phyloP scores from a whole-genome alignment of 2,797 vertebrate species.

The Huso huso region DNA sequence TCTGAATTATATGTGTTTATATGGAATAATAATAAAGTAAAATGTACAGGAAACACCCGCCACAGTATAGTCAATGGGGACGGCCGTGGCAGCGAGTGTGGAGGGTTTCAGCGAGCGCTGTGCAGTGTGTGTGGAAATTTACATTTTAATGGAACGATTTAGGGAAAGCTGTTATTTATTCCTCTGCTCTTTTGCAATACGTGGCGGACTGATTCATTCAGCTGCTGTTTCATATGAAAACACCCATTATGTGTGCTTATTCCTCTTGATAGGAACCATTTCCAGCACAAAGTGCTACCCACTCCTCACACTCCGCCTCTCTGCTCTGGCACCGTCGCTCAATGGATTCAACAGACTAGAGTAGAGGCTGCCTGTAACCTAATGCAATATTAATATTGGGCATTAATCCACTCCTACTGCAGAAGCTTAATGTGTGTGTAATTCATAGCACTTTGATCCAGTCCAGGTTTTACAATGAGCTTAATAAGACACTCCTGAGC shows the following conservation, averaged over 20 bases:
- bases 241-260: background rate
- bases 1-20: background rate
- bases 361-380: background rate
- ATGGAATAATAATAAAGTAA: background rate
- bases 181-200: background rate
- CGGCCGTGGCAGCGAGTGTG: background rate
- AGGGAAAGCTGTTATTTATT: constrained; percentile 9
- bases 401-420: background rate
- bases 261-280: background rate
- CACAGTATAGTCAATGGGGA: no score
- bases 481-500: no score
- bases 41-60: no score
- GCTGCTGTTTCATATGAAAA: background rate
- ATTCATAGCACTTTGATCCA: background rate
- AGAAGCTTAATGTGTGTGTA: background rate
- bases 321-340: no score
- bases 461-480: no score
- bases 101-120: background rate
- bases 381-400: background rate
- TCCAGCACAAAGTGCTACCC: background rate
- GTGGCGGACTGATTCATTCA: background rate
- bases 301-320: no score
- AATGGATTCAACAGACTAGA: background rate
- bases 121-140: constrained; percentile 8
- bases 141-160: constrained; percentile 14